These are phyloP conservation scores for Selenia dentaria DNA, from an alignment of 2,888 invertebrate species.

Conservation along the genomic window DNA sequence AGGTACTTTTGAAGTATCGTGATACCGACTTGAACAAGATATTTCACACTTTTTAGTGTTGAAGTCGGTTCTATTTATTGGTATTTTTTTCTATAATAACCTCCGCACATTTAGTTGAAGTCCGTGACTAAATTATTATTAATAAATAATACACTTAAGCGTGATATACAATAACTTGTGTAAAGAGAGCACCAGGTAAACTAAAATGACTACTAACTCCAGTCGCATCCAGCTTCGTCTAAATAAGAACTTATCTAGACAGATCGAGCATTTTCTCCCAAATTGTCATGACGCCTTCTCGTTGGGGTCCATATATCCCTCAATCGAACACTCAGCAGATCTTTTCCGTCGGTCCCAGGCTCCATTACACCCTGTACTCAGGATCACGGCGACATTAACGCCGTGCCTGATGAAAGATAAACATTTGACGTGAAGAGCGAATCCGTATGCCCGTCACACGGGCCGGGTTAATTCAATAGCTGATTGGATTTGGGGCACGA, in stretches of 20 bases:
- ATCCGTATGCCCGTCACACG: constrained; percentile 83
- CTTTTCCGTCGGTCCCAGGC: constrained; percentile 43
- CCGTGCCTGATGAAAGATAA: constrained; percentile 80
- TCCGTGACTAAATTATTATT: too few species aligned
- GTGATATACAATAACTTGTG: too few species aligned
- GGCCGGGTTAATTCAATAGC: constrained; percentile 83
- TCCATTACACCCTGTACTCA: constrained; percentile 63
- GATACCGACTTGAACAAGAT: too few species aligned
- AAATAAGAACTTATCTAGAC: constrained; percentile 31
- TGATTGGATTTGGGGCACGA: constrained; percentile 83
- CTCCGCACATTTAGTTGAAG: too few species aligned
- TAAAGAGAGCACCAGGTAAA: too few species aligned
- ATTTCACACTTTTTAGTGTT: too few species aligned
- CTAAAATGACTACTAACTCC: too few species aligned
- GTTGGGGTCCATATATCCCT: constrained; percentile 40
- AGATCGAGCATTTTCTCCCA: constrained; percentile 28
- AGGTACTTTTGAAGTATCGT: too few species aligned
- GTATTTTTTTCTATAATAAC: too few species aligned
- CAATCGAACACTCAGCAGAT: constrained; percentile 55
- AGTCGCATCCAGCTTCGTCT: too few species aligned
- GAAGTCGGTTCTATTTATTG: too few species aligned
- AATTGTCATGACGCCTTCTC: constrained; percentile 37
- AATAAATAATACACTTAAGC: too few species aligned
- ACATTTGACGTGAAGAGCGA: constrained; percentile 81
- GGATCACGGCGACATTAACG: constrained; percentile 74